Conservation (phyloP, 2,113 vertebrate genomes). For the Opisthocomus hoazin region DNA sequence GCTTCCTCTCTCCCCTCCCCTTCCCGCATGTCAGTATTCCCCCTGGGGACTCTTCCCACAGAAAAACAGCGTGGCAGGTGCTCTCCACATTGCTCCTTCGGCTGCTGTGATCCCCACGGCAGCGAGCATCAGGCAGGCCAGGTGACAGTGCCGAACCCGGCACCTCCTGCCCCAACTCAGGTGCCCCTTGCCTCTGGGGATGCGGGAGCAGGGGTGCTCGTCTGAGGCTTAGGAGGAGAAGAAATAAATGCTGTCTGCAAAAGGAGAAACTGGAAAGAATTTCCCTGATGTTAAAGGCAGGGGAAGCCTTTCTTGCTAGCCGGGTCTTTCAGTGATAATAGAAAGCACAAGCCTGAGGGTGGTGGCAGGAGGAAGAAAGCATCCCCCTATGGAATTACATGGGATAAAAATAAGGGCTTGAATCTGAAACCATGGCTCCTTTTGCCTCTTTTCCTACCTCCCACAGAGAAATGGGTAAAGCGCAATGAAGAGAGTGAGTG, state of each 20-base stretch:
- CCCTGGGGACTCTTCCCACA: background rate
- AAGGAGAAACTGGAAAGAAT: background rate
- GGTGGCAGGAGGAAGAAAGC: background rate
- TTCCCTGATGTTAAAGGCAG: background rate
- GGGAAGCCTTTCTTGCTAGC: background rate
- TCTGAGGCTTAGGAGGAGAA: background rate
- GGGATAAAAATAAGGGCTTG: constrained; percentile 3
- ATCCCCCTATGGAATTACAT: background rate
- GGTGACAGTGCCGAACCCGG: accelerated
- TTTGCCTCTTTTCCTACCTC: constrained; percentile 11
- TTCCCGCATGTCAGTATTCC: background rate
- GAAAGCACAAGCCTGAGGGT: background rate
- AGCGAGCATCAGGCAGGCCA: background rate
- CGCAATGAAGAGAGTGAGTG: background rate
- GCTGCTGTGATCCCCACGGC: background rate
- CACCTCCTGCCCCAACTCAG: background rate
- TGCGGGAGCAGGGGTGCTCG: background rate
- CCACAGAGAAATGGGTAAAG: constrained; percentile 23
- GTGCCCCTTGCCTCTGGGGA: background rate
- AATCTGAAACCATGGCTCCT: background rate
- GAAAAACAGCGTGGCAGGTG: background rate
- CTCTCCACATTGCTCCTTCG: accelerated
- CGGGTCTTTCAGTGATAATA: background rate
- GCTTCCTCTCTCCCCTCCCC: background rate
- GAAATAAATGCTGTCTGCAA: background rate